Evolutionary conservation across 53 echinoderm and acorn worm species (phyloP), one percentile per base, ranked within the genome.

Genomic region (Holothuria leucospilota): DNA sequence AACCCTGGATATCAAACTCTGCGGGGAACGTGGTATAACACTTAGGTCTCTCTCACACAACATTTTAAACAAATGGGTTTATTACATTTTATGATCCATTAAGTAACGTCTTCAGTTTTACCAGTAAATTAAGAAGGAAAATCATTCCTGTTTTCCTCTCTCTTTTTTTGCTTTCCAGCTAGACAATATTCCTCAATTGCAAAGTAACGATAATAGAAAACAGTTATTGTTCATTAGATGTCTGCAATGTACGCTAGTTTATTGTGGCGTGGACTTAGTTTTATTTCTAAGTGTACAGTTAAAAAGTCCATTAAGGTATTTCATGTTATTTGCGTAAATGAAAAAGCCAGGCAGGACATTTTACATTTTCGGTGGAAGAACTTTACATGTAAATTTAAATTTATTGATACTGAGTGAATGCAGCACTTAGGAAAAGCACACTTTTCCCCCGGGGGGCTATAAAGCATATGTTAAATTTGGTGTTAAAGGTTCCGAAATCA

Each of bases 1-100:
- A 30, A 52, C 51, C 51, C 75, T 25, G 27, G 75, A 52, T 75
- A 52, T 52, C 52, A 51, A 75, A 75, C 75, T 75, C 75, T 25
- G 75, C 52, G 75, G 75, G 75, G 75, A 25, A 51, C 52, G 15
- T 75, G 25, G 51, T 49, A 53, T 52, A 75, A 52, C 21, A 75
- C 51, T 72, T 42, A 75, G 49, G 49, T 52, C 24, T 52, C 75
- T 8, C 27, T 49, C 72, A 49, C 52, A 41, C 25, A 74, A 74
- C 51, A 75, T 75, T 75, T 75, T 75, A 75, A 53, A 52, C 75
- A 75, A 75, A 75, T 75, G 75, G 75, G 52, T 49, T 75, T 52
- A 75, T 75, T 52, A 75, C 52, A 46, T 75, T 75, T 75, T 75
- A 75, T 27, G 75, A 75, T 49, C 75, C 24, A 24, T 75, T 75